phyloP scores from a whole-genome alignment of 2,888 invertebrate genomes.

The Drosophila prostipennis region DNA sequence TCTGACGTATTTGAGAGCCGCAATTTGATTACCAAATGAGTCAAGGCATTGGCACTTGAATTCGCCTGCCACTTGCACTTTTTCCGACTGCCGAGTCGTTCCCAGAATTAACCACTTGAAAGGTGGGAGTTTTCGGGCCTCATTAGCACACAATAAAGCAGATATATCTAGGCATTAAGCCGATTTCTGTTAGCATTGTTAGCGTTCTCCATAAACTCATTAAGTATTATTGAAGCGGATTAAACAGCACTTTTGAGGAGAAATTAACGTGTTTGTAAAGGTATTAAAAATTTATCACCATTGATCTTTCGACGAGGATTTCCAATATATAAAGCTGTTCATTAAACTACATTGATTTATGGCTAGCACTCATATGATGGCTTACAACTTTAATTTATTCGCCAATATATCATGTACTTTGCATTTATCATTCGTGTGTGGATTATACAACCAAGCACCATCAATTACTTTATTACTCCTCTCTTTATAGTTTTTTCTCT shows the following conservation, averaged over 20 bases:
- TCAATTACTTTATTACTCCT: conserved; percentile 42
- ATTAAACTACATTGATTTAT: conserved; percentile 3
- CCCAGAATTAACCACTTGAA: conserved; percentile 10
- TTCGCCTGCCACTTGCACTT: conserved; percentile 23
- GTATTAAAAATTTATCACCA: conserved; percentile 21
- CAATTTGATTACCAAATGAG: conserved; percentile 51
- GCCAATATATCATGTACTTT: conserved; percentile 6
- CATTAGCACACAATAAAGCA: conserved; percentile 74
- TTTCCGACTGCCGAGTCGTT: conserved; percentile 12
- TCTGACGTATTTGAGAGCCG: conserved; percentile 52
- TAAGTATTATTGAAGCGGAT: conserved; percentile 35
- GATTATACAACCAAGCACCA: conserved; percentile 20
- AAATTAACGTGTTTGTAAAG: conserved; percentile 30
- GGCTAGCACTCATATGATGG: neutral
- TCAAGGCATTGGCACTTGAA: conserved; percentile 42
- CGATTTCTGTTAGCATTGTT: conserved; percentile 47
- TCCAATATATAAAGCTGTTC: neutral
- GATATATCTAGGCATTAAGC: conserved; percentile 21
- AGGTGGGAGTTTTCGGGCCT: conserved; percentile 64
- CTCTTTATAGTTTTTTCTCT: conserved; percentile 20
- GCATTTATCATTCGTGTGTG: conserved; percentile 9
- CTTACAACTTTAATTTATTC: conserved; percentile 9
- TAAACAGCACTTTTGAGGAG: conserved; percentile 24
- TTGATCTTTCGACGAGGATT: neutral
- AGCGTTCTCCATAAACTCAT: conserved; percentile 53